Base-by-base conservation (phyloP, 2,888 invertebrate genomes). In the Eupithecia pulchellata region DNA sequence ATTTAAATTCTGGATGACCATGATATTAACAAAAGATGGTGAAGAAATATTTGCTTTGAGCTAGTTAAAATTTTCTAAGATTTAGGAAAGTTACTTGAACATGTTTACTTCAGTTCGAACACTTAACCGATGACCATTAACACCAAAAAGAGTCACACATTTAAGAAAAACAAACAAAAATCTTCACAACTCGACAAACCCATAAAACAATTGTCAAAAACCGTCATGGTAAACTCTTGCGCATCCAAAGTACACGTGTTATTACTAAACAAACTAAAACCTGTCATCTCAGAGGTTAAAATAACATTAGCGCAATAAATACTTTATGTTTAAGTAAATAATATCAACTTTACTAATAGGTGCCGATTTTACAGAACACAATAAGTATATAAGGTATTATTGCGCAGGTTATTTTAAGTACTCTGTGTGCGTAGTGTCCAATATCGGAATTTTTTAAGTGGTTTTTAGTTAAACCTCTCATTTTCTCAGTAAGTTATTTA, bases 231-330 rank as follows among this genome's bases (percentile, higher is more conserved):
- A 72, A 71, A 75, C 69, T 76, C 76, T 77, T 75, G 78, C 77
- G 78, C 73, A 76, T 73, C 52, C 69, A 73, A 66, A 67, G 72
- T 87, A 91, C 90, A 91, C 82, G 81, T 91, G 89, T 87, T 89
- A 92, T 91, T 89, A 88, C 91, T 91, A 82, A 79, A 86, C 90
- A 92, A 92, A 92, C 86, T 82, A 86, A 89, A 92, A 92, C 92
- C 91, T 88, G 91, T 91, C 89, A 89, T 91, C 89, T 87, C 89
- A 89, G 91, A 92, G 93, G 93, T 93, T 92, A 93, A 92, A 85
- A 91, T 84, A 92, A 92, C 88, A 92, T 84, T 84, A 84, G 82
- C 91, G 91, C 89, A 91, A 92, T 88, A 88, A 88, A 89, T 91
- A 90, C 87, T 91, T 90, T 86, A 88, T 86, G 84, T 80, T 77